Conservation (phyloP, 1,140 invertebrate species). For the Pseudomyrmex cubaensis region DNA sequence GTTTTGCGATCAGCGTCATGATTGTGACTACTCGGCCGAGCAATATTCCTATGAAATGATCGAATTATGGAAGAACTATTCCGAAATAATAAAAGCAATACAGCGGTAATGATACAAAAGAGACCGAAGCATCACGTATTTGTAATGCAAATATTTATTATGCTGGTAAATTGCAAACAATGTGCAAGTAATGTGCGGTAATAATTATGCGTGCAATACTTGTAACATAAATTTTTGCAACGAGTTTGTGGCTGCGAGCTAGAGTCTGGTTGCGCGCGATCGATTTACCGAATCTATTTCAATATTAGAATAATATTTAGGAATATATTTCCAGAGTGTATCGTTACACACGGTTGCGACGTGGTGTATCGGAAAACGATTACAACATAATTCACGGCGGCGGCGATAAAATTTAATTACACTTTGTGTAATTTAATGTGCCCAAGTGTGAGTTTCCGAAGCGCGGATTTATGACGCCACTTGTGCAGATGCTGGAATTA, state of each 20-base stretch:
- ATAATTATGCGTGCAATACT: constrained; percentile 33
- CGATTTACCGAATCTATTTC: constrained; percentile 29
- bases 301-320: constrained; percentile 70
- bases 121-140: neutral
- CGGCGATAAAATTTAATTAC: constrained; percentile 75
- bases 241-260: constrained; percentile 18
- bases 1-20: constrained; percentile 50
- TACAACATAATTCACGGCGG: constrained; percentile 72
- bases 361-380: constrained; percentile 72
- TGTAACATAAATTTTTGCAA: constrained; percentile 44
- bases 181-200: constrained; percentile 12
- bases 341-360: constrained; percentile 50
- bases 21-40: constrained; percentile 47
- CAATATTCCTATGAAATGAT: constrained; percentile 43
- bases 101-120: neutral
- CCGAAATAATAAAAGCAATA: neutral
- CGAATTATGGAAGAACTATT: constrained; percentile 16
- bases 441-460: constrained; percentile 40
- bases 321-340: constrained; percentile 36
- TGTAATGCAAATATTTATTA: neutral
- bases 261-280: constrained; percentile 10
- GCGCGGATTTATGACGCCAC: constrained; percentile 59
- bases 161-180: constrained; percentile 10
- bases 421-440: constrained; percentile 69
- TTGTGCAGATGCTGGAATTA: constrained; percentile 57